Evolutionary conservation across 2,113 vertebrate species (phyloP).

Genomic region (Ivindomyrus marchei): DNA sequence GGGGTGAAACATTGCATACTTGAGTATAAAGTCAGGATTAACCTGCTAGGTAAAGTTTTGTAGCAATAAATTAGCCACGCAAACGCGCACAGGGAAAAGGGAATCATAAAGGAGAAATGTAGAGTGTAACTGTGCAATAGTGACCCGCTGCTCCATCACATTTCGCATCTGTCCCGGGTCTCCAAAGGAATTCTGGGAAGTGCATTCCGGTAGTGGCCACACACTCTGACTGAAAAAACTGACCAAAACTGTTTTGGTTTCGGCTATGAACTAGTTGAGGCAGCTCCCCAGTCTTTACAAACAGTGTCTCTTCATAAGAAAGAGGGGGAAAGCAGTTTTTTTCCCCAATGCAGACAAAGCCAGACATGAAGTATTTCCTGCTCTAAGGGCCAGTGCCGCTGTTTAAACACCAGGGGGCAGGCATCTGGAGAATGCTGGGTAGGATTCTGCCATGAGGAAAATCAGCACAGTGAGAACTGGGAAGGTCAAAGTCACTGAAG

Average conservation of each 20-base stretch:
- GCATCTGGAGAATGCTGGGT: neutral
- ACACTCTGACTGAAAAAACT: neutral
- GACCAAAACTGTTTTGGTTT: conserved; percentile 21
- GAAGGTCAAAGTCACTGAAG: neutral
- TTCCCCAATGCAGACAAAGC: neutral
- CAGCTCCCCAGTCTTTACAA: neutral
- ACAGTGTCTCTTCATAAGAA: neutral
- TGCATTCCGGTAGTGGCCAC: neutral
- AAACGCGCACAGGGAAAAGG: neutral
- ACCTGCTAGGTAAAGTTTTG: neutral
- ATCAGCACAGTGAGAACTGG: neutral
- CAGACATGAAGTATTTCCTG: neutral
- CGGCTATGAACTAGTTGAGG: neutral
- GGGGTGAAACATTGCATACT: neutral
- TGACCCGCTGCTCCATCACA: neutral
- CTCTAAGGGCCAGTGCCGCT: neutral
- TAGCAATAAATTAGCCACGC: conserved; percentile 8
- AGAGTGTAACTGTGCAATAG: neutral
- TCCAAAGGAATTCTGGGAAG: neutral
- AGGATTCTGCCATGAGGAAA: neutral
- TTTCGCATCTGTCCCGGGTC: neutral
- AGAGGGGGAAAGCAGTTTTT: neutral
- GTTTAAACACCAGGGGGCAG: neutral
- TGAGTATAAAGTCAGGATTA: neutral
- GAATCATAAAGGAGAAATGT: neutral